A percentile compares a stretch with the other conserved stretches of the same genome.
Evolutionary conservation across 1,140 invertebrate species (phyloP).

Genomic region (Calliphora vicina): DNA sequence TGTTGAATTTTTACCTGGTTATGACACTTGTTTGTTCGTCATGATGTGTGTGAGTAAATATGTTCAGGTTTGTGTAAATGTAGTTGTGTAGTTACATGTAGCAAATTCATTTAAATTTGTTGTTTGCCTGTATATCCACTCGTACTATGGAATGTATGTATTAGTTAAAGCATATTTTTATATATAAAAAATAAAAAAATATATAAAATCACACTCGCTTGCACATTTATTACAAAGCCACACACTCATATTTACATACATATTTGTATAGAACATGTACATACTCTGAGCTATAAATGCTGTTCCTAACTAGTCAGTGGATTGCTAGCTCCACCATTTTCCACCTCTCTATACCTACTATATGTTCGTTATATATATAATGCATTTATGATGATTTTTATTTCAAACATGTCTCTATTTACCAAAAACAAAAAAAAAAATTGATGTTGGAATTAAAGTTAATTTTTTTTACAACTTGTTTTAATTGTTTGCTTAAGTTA

Average conservation of each 20-base stretch:
- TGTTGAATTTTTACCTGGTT: not conserved
- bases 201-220: not conserved
- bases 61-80: not conserved
- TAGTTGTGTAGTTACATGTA: not conserved
- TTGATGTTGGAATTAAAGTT: not conserved
- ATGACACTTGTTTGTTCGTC: not conserved
- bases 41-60: not conserved
- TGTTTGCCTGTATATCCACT: not conserved
- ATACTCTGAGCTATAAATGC: no score
- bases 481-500: conserved; percentile 10
- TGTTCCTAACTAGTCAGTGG: no score
- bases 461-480: not conserved
- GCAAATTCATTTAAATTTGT: conserved; percentile 12
- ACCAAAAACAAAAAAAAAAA: not conserved
- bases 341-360: no score
- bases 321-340: no score
- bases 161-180: not conserved
- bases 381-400: no score
- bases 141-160: not conserved
- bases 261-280: no score
- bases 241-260: not conserved
- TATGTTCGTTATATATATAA: no score
- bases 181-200: not conserved
- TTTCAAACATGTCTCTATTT: not conserved
- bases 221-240: not conserved